These are phyloP conservation scores for Phyllopteryx taeniolatus DNA, from an alignment of 2,113 vertebrate species.

Conservation along the genomic window DNA sequence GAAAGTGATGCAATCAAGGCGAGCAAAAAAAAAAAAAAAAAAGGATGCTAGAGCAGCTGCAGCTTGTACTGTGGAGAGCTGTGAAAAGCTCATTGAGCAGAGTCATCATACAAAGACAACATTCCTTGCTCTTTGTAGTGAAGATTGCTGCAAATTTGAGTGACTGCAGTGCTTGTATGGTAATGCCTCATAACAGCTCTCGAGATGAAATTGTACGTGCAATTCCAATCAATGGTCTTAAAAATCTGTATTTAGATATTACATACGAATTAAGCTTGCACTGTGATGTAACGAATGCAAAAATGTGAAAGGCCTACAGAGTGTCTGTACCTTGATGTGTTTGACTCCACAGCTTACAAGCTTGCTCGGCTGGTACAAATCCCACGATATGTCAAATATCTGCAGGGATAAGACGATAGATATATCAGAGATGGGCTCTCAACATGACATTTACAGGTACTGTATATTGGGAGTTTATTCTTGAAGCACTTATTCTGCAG, in stretches of 20 bases:
- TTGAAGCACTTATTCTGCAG: neutral
- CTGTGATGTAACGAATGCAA: neutral
- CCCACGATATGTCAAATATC: conserved; percentile 98
- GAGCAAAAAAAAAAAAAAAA: conserved; percentile 17
- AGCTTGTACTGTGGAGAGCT: conserved; percentile 28
- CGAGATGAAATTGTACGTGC: conserved; percentile 56
- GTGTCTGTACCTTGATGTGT: conserved; percentile 88
- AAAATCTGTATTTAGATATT: conserved; percentile 31
- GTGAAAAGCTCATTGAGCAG: conserved; percentile 45
- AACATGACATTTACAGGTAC: neutral
- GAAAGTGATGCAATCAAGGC: conserved; percentile 39
- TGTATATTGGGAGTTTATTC: neutral
- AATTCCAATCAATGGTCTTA: conserved; percentile 35
- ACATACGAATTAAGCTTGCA: conserved; percentile 34
- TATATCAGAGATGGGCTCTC: conserved; percentile 11
- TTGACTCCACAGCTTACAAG: conserved; percentile 95
- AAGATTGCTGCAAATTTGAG: conserved; percentile 47
- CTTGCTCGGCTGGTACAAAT: conserved; percentile 93
- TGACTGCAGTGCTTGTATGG: conserved; percentile 57
- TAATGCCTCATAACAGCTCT: conserved; percentile 50
- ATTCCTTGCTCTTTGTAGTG: conserved; percentile 25
- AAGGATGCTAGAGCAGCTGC: conserved; percentile 39
- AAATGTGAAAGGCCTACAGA: conserved; percentile 21
- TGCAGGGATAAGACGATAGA: conserved; percentile 52
- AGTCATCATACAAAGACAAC: conserved; percentile 20